Percentiles rank a stretch among this genome's conserved stretches.
Conservation (phyloP, 2,888 invertebrate genomes). For the Tetanocera ferruginea region DNA sequence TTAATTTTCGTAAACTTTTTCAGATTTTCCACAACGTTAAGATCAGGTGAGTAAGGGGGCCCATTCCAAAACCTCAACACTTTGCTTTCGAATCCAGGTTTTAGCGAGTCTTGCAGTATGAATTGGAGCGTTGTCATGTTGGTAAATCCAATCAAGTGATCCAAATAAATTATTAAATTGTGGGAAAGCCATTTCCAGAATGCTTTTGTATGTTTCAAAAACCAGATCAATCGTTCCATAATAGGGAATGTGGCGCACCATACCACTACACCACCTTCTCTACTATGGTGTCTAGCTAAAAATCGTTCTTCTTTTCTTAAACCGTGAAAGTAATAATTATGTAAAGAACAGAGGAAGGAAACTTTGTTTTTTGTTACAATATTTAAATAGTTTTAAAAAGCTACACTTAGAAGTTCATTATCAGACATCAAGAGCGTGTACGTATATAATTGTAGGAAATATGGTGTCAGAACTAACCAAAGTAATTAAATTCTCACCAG, state of each 20-base stretch:
- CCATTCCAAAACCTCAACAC: background rate
- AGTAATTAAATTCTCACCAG: no score
- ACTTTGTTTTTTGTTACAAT: no score
- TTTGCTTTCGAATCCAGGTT: background rate
- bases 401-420: no score
- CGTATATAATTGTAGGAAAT: no score
- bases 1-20: background rate
- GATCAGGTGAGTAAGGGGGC: slow-evolving; percentile 9
- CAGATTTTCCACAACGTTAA: background rate
- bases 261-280: background rate
- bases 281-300: background rate
- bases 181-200: background rate
- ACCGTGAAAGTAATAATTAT: background rate
- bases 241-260: background rate
- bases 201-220: background rate
- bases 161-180: background rate
- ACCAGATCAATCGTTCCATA: background rate
- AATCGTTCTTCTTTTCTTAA: background rate
- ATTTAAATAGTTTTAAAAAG: no score
- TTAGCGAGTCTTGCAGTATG: background rate
- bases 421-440: no score
- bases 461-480: no score
- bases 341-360: no score
- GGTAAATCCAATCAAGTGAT: background rate
- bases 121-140: background rate